Evolutionary conservation across 1,140 invertebrate genomes (phyloP).

Genomic region (Trichoplusia ni): DNA sequence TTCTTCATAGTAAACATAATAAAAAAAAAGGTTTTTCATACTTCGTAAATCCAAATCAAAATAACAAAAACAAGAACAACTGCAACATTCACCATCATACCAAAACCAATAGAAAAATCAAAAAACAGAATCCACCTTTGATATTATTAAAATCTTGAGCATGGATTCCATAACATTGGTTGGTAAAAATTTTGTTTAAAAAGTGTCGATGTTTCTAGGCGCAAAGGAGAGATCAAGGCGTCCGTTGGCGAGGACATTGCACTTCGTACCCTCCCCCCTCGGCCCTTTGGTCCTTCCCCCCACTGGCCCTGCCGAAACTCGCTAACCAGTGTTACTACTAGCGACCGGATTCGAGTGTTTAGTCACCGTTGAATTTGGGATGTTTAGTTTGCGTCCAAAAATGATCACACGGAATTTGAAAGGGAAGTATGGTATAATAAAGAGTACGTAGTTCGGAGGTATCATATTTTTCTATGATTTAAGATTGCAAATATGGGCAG

Average conservation of each 20-base stretch:
- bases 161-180: neutral
- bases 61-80: neutral
- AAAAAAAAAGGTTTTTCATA: no score
- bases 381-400: constrained; percentile 46
- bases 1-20: no score
- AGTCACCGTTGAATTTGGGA: constrained; percentile 53
- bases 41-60: neutral
- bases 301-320: constrained; percentile 67
- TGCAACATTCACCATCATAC: no score
- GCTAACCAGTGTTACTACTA: constrained; percentile 63
- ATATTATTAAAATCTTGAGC: constrained; percentile 8
- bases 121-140: constrained; percentile 7
- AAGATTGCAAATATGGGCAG: no score
- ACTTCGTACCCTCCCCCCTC: constrained; percentile 62
- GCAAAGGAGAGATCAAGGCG: constrained; percentile 57
- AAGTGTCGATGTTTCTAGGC: constrained; percentile 32
- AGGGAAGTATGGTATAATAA: neutral
- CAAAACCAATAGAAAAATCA: no score
- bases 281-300: constrained; percentile 63
- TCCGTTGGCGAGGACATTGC: constrained; percentile 80
- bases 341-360: constrained; percentile 74
- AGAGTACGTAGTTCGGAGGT: no score
- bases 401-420: neutral
- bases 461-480: no score
- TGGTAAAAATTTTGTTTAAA: constrained; percentile 27